Base-by-base conservation (phyloP, 2,113 vertebrate genomes). In the Zosterops pallidus region DNA sequence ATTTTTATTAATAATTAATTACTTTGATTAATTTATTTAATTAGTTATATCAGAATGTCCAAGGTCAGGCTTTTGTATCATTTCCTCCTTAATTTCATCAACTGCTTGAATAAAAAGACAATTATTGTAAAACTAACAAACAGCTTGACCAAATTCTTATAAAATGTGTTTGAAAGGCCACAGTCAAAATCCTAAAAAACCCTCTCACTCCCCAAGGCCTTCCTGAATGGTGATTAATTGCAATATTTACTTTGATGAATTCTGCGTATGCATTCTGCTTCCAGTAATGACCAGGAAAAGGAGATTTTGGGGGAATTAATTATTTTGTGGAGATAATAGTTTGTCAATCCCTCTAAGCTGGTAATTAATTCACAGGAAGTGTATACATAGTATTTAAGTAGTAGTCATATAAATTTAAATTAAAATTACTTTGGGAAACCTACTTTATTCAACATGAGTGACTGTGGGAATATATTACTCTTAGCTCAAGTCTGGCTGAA, bases 311-410 rank as follows among this genome's bases (percentile, higher is more conserved):
- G 50, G 18, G 7, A 67, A 93, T 83, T 53, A 91, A 87, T 88
- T 90, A 68, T 63, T 83, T 93, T 88, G 77, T 94, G 41, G 41
- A 62, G 65, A 52, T 82, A 77, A 68, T 46, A 70, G 85, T 82
- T 49, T 12, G 6, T 74, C 55, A 14, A 11, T 90, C 86, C 65
- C 42, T 68, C 80, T 92, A 17, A 70, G 42, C 22, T 70, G 67
- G 23, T 44, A 75, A 87, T 94, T 90, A 90, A 87, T 94, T 96
- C 79, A 92, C 81, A 88, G 92, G 89, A 96, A 97, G 89, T 90
- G 82, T 62, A 91, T 95, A 37, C n/a, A 46, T 57, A 70, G 12
- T 70, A 81, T 64, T 96, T 57, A 72, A 85, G 72, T 29, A 74
- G 56, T 57, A 63, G 60, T 49, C 49, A 92, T 65, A 84, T 56